These are phyloP conservation scores for Leguminivora glycinivorella DNA, from an alignment of 1,140 invertebrate genomes.

Conservation along the genomic window DNA sequence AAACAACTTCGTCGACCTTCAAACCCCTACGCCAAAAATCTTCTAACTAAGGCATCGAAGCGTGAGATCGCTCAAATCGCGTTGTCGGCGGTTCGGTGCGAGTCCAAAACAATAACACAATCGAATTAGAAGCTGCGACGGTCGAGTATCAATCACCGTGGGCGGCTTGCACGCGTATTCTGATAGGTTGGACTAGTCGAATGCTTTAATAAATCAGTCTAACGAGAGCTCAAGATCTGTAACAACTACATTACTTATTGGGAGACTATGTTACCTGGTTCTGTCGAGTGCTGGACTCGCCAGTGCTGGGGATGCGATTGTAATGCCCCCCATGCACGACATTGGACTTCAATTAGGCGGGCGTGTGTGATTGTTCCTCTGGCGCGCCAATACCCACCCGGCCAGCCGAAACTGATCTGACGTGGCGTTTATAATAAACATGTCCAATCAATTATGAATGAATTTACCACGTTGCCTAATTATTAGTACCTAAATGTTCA, in stretches of 20 bases:
- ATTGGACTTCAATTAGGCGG: constrained; percentile 78
- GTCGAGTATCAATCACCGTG: constrained; percentile 72
- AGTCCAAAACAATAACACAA: constrained; percentile 64
- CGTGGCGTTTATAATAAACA: neutral
- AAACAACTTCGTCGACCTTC: neutral
- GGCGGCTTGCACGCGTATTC: constrained; percentile 50
- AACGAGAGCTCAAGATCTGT: neutral
- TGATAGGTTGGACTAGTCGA: neutral
- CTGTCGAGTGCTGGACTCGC: neutral
- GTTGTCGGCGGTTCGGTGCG: constrained; percentile 43
- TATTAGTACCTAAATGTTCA: neutral
- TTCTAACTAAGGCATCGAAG: neutral
- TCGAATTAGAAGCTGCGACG: constrained; percentile 63
- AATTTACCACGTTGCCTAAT: neutral
- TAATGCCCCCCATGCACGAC: constrained; percentile 47
- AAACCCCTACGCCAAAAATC: constrained; percentile 7
- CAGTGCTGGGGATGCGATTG: neutral
- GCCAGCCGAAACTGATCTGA: neutral
- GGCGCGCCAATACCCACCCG: constrained; percentile 16
- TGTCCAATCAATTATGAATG: constrained; percentile 7
- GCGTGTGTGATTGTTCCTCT: constrained; percentile 67
- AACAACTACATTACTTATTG: neutral
- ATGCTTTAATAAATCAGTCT: neutral
- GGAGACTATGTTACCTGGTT: neutral
- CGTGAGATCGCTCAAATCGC: neutral